phyloP scores from a whole-genome alignment of 2,888 invertebrate species.

The Aporophyla nigra region DNA sequence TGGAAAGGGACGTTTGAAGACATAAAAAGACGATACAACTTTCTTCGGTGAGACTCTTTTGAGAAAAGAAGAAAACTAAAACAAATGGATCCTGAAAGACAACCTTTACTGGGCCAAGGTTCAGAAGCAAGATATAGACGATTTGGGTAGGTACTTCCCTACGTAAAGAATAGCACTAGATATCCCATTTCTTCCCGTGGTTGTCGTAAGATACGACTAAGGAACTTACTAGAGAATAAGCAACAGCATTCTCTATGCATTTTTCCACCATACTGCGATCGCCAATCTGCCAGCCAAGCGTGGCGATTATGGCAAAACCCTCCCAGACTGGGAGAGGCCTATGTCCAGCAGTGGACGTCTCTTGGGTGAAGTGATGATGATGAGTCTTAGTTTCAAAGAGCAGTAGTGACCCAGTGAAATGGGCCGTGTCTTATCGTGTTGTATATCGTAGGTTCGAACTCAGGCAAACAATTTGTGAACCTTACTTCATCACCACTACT shows the following conservation, averaged over 20 bases:
- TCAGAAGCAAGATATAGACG: conserved; percentile 64
- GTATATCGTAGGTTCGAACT: not conserved
- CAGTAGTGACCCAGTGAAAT: not conserved
- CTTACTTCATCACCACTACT: not conserved
- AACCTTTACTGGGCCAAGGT: conserved; percentile 73
- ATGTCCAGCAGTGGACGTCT: too few species aligned
- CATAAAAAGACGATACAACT: not conserved
- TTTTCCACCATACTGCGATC: too few species aligned
- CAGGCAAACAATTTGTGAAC: not conserved
- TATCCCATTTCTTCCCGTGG: too few species aligned
- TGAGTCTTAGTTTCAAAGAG: not conserved
- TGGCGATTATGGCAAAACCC: too few species aligned
- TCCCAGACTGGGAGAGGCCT: too few species aligned
- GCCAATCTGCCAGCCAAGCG: too few species aligned
- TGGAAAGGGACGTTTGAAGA: not conserved
- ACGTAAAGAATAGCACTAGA: too few species aligned
- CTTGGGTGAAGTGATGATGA: too few species aligned
- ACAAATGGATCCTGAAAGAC: conserved; percentile 81
- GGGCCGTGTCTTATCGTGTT: not conserved
- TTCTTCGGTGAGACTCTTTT: not conserved
- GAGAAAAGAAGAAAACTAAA: not conserved
- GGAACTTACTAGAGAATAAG: too few species aligned
- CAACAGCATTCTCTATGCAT: too few species aligned
- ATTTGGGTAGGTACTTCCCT: conserved; percentile 72
- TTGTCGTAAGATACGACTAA: too few species aligned